A percentile compares a stretch with the other conserved stretches of the same genome.
Conservation (phyloP, 2,888 invertebrate genomes). For the Drosophila macrothrix region DNA sequence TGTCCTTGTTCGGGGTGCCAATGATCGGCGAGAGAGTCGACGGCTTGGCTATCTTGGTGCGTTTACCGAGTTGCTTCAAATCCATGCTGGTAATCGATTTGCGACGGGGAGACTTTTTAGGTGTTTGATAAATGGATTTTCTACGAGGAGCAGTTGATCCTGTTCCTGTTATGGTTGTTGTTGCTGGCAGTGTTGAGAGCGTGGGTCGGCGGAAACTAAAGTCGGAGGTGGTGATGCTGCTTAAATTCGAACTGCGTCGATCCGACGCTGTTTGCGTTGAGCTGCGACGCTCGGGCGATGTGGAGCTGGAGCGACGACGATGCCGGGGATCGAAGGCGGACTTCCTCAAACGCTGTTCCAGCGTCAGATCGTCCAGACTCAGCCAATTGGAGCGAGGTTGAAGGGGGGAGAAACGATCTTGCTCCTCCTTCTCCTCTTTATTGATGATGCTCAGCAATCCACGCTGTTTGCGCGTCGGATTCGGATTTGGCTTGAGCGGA, state of each 20-base stretch:
- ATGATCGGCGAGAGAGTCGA: slow-evolving; percentile 84
- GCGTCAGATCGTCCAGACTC: slow-evolving; percentile 81
- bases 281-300: slow-evolving; percentile 83
- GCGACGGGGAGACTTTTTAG: slow-evolving; percentile 33
- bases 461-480: slow-evolving; percentile 84
- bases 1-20: slow-evolving; percentile 85
- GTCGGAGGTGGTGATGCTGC: slow-evolving; percentile 84
- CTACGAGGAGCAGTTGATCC: slow-evolving; percentile 26
- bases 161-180: not conserved
- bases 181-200: slow-evolving; percentile 68
- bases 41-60: slow-evolving; percentile 83
- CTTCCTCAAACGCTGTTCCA: slow-evolving; percentile 52
- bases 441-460: slow-evolving; percentile 83
- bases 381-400: slow-evolving; percentile 81
- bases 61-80: slow-evolving; percentile 42
- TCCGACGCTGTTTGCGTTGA: slow-evolving; percentile 84
- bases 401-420: slow-evolving; percentile 64
- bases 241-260: slow-evolving; percentile 83
- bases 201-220: slow-evolving; percentile 83
- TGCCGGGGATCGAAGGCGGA: slow-evolving; percentile 64
- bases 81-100: slow-evolving; percentile 35
- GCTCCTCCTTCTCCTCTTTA: slow-evolving; percentile 74
- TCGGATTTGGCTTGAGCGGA: slow-evolving; percentile 78
- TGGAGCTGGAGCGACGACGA: slow-evolving; percentile 82
- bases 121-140: slow-evolving; percentile 56